These are phyloP conservation scores for Tholera decimalis DNA, from an alignment of 2,888 invertebrate genomes.

Conservation along the genomic window DNA sequence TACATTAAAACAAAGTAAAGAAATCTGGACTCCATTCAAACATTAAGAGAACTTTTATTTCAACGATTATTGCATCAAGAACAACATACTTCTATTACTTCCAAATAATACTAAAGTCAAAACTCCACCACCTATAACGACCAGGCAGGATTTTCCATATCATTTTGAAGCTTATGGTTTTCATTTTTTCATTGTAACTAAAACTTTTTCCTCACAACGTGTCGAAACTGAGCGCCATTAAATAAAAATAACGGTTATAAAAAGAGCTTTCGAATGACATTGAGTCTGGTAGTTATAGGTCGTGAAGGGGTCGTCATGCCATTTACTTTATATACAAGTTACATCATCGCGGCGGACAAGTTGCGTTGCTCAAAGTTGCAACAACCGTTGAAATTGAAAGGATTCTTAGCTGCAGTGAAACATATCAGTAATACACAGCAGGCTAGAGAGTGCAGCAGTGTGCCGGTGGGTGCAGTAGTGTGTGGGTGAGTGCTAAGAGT, in stretches of 20 bases:
- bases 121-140: too few relatives aligned
- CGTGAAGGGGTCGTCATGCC: slow-evolving; percentile 10
- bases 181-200: background rate
- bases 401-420: slow-evolving; percentile 32
- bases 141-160: background rate
- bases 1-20: slow-evolving; percentile 38
- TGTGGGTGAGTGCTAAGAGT: slow-evolving; percentile 20
- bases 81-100: background rate
- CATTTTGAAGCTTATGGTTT: background rate
- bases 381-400: slow-evolving; percentile 47
- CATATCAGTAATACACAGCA: slow-evolving; percentile 37
- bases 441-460: slow-evolving; percentile 23
- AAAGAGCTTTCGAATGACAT: slow-evolving; percentile 9
- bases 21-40: slow-evolving; percentile 23
- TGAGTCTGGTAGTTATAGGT: slow-evolving; percentile 1
- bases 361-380: slow-evolving; percentile 35
- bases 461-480: slow-evolving; percentile 5
- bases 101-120: background rate
- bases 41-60: slow-evolving; percentile 35
- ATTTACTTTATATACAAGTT: slow-evolving; percentile 23
- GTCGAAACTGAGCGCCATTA: background rate
- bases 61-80: slow-evolving; percentile 25
- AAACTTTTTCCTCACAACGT: background rate
- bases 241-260: background rate
- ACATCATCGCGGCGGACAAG: slow-evolving; percentile 25